Evolutionary conservation across 2,113 vertebrate genomes (phyloP).

Genomic region (Heteronetta atricapilla): DNA sequence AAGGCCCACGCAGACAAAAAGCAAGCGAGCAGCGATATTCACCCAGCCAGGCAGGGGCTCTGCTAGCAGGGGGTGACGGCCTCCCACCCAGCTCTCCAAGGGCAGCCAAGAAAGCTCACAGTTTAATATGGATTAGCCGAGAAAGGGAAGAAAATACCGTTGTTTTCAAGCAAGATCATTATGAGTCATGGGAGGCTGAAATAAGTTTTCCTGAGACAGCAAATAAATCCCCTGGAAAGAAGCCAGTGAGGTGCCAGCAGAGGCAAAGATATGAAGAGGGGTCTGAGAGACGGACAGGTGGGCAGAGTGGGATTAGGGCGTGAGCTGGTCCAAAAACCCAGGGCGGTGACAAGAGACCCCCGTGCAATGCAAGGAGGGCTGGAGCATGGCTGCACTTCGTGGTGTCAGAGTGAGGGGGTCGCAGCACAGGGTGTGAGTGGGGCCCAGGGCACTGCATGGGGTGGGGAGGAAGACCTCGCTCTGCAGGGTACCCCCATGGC

Average conservation of each 20-base stretch:
- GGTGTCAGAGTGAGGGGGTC: not conserved
- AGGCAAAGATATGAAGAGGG: not conserved
- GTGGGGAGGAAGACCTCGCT: not conserved
- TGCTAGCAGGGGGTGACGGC: not conserved
- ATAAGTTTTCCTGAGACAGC: not conserved
- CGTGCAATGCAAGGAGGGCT: not conserved
- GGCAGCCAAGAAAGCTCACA: not conserved
- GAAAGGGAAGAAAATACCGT: not conserved
- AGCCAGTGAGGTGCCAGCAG: not conserved
- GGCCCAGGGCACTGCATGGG: not conserved
- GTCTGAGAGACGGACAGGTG: not conserved
- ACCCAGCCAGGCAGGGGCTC: not conserved
- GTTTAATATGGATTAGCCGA: constrained; percentile 32
- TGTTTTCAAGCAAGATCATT: not conserved
- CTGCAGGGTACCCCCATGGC: not conserved
- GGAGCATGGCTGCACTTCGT: not conserved
- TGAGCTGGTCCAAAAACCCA: not conserved
- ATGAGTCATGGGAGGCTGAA: not conserved
- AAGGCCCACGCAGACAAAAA: not conserved
- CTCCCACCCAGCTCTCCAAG: not conserved
- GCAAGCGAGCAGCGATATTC: not conserved
- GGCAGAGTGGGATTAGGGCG: accelerated
- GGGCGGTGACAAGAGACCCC: not conserved
- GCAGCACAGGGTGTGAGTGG: not conserved
- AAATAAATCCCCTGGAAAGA: not conserved